Evolutionary conservation across 92 coral and sea anemone genomes (phyloP).

Genomic region (Umimayanthus kanabou): DNA sequence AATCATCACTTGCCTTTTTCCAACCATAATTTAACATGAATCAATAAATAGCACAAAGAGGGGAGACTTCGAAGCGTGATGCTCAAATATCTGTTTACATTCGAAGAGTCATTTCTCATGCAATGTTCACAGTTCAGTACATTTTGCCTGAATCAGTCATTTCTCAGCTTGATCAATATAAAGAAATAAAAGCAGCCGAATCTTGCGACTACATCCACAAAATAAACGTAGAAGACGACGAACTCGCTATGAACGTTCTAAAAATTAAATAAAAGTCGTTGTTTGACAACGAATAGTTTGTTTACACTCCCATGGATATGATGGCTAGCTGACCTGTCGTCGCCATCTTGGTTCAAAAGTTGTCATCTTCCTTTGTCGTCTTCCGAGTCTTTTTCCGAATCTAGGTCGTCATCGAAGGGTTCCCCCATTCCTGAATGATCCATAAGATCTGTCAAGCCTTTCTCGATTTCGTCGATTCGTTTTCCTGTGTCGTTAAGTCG

Average conservation of each 20-base stretch:
- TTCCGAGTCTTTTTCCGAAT: conserved; percentile 74
- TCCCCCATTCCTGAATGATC: conserved; percentile 99
- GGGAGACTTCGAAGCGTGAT: not conserved
- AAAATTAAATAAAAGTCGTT: conserved; percentile 23
- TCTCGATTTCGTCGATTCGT: conserved; percentile 88
- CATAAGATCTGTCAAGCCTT: conserved; percentile 91
- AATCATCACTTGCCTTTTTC: not conserved
- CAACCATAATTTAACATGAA: not conserved
- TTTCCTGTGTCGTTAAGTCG: conserved; percentile 90
- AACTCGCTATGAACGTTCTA: not conserved
- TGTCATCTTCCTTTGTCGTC: conserved; percentile 78
- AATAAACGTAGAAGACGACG: not conserved
- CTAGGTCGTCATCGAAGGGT: conserved; percentile 88
- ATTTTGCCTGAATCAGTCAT: not conserved
- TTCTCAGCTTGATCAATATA: not conserved
- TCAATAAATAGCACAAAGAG: not conserved
- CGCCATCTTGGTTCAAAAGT: conserved; percentile 7
- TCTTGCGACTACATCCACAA: not conserved
- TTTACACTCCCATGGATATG: not conserved
- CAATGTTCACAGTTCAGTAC: not conserved
- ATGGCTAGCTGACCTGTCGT: conserved; percentile 3
- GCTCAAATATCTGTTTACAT: not conserved
- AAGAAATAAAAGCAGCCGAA: not conserved
- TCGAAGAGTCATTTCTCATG: not conserved
- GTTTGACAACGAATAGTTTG: conserved; percentile 41